Base-by-base conservation (phyloP, 2,888 invertebrate genomes). In the Philereme vetulata region DNA sequence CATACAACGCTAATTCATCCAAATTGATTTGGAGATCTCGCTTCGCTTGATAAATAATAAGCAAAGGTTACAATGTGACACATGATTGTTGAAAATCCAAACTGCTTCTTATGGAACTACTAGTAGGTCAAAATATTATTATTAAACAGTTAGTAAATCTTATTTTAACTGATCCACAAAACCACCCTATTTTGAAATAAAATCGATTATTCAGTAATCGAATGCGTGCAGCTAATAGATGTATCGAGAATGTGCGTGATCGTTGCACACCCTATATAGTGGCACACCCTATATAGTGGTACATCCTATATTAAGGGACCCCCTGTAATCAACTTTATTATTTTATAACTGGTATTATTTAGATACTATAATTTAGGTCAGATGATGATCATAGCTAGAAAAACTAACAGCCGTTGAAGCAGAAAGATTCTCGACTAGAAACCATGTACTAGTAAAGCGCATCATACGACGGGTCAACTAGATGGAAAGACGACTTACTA, bases 171-270 rank as follows among this genome's bases (percentile, higher is more conserved):
- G 42, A 36, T 10, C 45, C 5, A 45, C 51, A 10, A 50, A 50
- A 50, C 42, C 56, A 53, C 56, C 53, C 56, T 11, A 38, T 34
- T 53, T 52, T 62, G 44, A 52, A 56, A 63, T 43, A 52, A 66
- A 67, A 83, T 84, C 84, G 80, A 84, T 80, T 76, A 58, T 34
- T 64, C 35, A 59, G 56, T 74, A 75, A 76, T 75, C 73, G 73
- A 71, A 76, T 77, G 83, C 85, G 85, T 85, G 85, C 82, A 75
- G 77, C 63, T 84, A 84, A 85, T 85, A 78, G 80, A 79, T 75
- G 68, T 71, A 74, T 68, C 70, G 72, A 72, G 67, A 64, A 63
- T 64, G 75, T 80, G 80, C 83, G 83, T 81, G 78, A 72, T 73
- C 69, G 72, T 67, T 72, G 68, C 72, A 70, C 70, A 61, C 59